A percentile compares a stretch with the other conserved stretches of the same genome.
Conservation (phyloP, 2,888 invertebrate genomes). For the Dilophus febrilis region DNA sequence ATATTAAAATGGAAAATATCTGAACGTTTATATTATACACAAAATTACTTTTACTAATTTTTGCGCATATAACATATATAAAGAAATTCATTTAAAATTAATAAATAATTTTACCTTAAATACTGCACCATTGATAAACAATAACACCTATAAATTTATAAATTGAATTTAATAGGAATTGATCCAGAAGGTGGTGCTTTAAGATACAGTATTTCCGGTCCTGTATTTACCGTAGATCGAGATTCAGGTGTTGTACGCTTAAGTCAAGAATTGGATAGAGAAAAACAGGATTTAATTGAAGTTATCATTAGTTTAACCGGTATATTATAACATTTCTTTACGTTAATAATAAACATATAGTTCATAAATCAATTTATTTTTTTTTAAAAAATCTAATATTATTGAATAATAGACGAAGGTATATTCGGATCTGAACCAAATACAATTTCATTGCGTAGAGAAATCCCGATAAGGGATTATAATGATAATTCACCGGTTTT, state of each 20-base stretch:
- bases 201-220: conserved; percentile 65
- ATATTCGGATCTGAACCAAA: conserved; percentile 55
- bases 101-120: too few relatives aligned
- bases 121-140: too few relatives aligned
- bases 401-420: conserved; percentile 56
- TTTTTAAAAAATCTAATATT: too few relatives aligned
- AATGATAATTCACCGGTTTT: conserved; percentile 70
- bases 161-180: conserved; percentile 31
- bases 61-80: too few relatives aligned
- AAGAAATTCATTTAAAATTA: too few relatives aligned
- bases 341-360: neutral
- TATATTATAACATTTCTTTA: conserved; percentile 19
- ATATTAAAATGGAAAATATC: too few relatives aligned
- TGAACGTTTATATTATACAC: too few relatives aligned
- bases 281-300: conserved; percentile 49
- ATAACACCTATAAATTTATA: neutral
- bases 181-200: conserved; percentile 60
- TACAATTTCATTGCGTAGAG: conserved; percentile 57
- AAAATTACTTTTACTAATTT: too few relatives aligned
- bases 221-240: conserved; percentile 62
- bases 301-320: conserved; percentile 70
- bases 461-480: conserved; percentile 58
- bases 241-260: conserved; percentile 57
- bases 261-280: conserved; percentile 52
- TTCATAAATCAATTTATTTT: conserved; percentile 9